Evolutionary conservation across 2,113 vertebrate species (phyloP).

Genomic region (Trogon surrucura): DNA sequence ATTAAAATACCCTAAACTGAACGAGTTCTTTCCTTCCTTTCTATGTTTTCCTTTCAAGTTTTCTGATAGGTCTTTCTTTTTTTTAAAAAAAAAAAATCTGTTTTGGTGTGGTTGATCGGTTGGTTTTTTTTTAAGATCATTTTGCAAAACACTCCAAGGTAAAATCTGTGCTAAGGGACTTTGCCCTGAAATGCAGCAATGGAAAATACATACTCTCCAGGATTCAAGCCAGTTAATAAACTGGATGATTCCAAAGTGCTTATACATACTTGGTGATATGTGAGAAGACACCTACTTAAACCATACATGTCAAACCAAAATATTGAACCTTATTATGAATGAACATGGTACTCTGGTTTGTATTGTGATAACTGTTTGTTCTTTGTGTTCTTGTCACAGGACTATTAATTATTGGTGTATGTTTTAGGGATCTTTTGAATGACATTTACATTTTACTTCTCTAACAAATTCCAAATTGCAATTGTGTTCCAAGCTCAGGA

Average conservation of each 20-base stretch:
- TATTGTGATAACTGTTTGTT: background rate
- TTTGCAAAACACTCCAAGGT: background rate
- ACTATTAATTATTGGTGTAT: background rate
- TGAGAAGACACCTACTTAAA: background rate
- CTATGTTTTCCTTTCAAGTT: background rate
- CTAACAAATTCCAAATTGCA: background rate
- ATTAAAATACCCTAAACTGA: background rate
- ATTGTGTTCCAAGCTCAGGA: background rate
- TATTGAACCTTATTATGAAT: background rate
- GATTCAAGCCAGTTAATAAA: background rate
- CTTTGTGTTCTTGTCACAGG: background rate
- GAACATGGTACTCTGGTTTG: background rate
- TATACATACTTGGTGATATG: background rate
- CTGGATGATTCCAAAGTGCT: background rate
- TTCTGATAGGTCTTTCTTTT: background rate
- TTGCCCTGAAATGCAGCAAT: background rate
- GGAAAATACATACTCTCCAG: background rate
- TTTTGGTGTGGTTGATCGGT: too few species aligned
- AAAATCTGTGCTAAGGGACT: background rate
- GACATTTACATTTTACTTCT: background rate
- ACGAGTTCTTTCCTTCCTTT: background rate
- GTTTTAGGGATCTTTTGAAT: background rate
- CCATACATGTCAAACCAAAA: background rate
- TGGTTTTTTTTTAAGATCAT: background rate
- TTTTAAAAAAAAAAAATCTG: background rate